phyloP scores from a whole-genome alignment of 2,113 vertebrate genomes.

The Tachysurus fulvidraco region DNA sequence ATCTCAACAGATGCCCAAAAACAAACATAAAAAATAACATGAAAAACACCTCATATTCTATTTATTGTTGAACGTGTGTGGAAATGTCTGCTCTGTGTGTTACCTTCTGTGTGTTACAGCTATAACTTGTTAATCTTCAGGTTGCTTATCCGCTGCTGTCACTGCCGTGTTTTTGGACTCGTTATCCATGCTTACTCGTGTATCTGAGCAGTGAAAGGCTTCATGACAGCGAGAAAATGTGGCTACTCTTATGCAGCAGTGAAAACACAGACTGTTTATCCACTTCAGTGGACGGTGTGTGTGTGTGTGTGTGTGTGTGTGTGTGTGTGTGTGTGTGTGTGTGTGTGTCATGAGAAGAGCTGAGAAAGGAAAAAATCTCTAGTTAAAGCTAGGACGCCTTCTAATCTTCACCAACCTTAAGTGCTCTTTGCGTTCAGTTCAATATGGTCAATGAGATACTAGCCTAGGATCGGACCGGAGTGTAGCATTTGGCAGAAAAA shows the following conservation, averaged over 20 bases:
- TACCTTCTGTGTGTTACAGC: slow-evolving; percentile 6
- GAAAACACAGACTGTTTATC: slow-evolving; percentile 51
- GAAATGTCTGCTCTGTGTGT: background rate
- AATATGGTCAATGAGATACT: slow-evolving; percentile 28
- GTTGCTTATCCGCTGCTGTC: slow-evolving; percentile 18
- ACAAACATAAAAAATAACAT: background rate
- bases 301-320: background rate
- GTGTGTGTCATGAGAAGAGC: slow-evolving; percentile 44
- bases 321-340: slow-evolving; percentile 1
- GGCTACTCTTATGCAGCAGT: background rate
- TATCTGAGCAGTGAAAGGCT: slow-evolving; percentile 24
- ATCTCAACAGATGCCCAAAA: slow-evolving; percentile 21
- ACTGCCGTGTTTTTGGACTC: slow-evolving; percentile 29
- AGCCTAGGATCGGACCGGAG: background rate
- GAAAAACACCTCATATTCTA: slow-evolving; percentile 9
- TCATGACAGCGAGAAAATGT: slow-evolving; percentile 30
- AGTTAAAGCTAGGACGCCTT: slow-evolving; percentile 10
- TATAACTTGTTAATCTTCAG: slow-evolving; percentile 22
- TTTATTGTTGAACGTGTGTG: background rate
- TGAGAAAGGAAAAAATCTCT: slow-evolving; percentile 49
- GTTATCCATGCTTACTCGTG: slow-evolving; percentile 40
- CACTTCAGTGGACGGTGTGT: slow-evolving; percentile 34
- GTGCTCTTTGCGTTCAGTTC: slow-evolving; percentile 16
- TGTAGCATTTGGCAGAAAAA: background rate
- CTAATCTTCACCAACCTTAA: slow-evolving; percentile 16